Percentiles rank a stretch among this genome's conserved stretches.
phyloP scores from a whole-genome alignment of 1,140 invertebrate genomes.

The Ganaspis sp. region DNA sequence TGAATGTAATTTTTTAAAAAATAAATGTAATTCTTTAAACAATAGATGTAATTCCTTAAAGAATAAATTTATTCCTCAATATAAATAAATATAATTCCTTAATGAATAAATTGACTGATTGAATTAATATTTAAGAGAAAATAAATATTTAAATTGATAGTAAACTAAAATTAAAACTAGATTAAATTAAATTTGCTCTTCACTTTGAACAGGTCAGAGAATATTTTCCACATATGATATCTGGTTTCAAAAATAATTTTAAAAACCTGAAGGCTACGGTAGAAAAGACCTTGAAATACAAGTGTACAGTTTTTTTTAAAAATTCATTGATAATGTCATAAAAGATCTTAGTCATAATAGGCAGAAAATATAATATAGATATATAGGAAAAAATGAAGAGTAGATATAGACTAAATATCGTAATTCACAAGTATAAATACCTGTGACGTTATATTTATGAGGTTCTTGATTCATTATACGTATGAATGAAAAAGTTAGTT shows the following conservation, averaged over 20 bases:
- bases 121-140: no score
- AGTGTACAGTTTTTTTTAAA: not conserved
- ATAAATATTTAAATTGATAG: no score
- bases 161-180: no score
- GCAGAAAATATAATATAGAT: not conserved
- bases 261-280: not conserved
- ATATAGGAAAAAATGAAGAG: not conserved
- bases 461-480: conserved; percentile 18
- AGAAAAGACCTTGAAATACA: not conserved
- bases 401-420: not conserved
- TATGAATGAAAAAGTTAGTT: not conserved
- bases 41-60: no score
- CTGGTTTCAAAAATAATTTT: not conserved
- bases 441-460: conserved; percentile 21
- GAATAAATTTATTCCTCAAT: no score
- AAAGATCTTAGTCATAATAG: not conserved
- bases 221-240: no score
- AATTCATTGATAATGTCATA: not conserved
- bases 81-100: no score
- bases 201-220: no score
- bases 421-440: conserved; percentile 19
- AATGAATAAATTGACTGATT: no score
- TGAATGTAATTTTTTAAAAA: no score
- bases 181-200: no score
- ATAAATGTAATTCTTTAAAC: no score